Conservation (phyloP, 2,888 invertebrate species). For the Drosophila anomelani region DNA sequence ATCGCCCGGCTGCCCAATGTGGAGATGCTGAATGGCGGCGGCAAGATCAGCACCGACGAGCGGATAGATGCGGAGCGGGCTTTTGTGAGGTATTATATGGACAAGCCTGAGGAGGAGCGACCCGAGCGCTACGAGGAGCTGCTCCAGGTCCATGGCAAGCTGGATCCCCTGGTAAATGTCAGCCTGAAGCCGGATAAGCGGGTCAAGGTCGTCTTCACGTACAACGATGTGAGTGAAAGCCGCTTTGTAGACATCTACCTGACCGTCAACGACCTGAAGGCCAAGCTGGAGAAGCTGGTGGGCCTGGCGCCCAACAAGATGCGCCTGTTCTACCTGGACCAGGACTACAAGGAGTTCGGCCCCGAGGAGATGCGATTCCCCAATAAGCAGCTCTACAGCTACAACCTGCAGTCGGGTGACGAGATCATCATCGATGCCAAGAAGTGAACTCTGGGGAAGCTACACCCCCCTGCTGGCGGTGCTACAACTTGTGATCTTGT, state of each 20-base stretch:
- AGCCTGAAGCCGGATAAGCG: slow-evolving; percentile 94
- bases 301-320: slow-evolving; percentile 93
- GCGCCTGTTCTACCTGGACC: slow-evolving; percentile 95
- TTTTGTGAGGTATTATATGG: slow-evolving; percentile 96
- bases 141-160: slow-evolving; percentile 93
- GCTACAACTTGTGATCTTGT: slow-evolving; percentile 76
- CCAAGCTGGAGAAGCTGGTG: slow-evolving; percentile 91
- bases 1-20: slow-evolving; percentile 95
- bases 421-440: slow-evolving; percentile 95
- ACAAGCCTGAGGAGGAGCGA: slow-evolving; percentile 92
- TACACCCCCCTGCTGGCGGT: slow-evolving; percentile 39
- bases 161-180: slow-evolving; percentile 95
- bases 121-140: slow-evolving; percentile 92
- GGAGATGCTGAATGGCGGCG: slow-evolving; percentile 94
- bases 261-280: slow-evolving; percentile 92
- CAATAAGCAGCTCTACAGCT: slow-evolving; percentile 95
- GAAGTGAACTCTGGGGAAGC: slow-evolving; percentile 64
- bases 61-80: slow-evolving; percentile 96
- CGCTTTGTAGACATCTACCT: slow-evolving; percentile 91
- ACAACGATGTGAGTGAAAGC: slow-evolving; percentile 90
- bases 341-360: slow-evolving; percentile 90
- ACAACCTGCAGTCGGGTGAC: slow-evolving; percentile 95
- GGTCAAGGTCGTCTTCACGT: slow-evolving; percentile 93
- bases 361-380: slow-evolving; percentile 96
- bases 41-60: slow-evolving; percentile 92